Evolutionary conservation across 2,888 invertebrate species (phyloP).

Genomic region (Oithona nana): DNA sequence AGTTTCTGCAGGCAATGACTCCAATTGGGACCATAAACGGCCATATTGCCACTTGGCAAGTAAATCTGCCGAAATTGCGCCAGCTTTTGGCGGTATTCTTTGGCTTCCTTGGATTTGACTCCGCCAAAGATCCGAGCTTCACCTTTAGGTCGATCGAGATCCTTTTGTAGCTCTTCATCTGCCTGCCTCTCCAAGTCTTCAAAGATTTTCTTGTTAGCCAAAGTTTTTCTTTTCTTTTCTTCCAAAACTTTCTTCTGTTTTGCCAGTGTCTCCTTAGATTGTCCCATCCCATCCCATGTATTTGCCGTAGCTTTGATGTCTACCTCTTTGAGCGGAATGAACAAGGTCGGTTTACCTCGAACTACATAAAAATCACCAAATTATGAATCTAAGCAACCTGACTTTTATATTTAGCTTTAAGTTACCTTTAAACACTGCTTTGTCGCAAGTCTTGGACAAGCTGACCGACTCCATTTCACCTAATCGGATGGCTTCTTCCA

Average conservation of each 20-base stretch:
- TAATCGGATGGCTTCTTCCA: slow-evolving; percentile 54
- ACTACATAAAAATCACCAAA: not conserved
- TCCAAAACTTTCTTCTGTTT: slow-evolving; percentile 24
- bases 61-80: slow-evolving; percentile 12
- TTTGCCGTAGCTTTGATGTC: slow-evolving; percentile 28
- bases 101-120: slow-evolving; percentile 9
- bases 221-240: slow-evolving; percentile 11
- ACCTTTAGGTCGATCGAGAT: slow-evolving; percentile 2
- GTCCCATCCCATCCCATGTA: slow-evolving; percentile 50
- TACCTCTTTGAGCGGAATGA: slow-evolving; percentile 45
- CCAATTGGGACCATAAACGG: slow-evolving; percentile 4
- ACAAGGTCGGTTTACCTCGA: slow-evolving; percentile 52
- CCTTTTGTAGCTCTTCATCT: slow-evolving; percentile 11
- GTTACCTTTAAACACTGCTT: slow-evolving; percentile 43
- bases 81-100: slow-evolving; percentile 10
- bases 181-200: slow-evolving; percentile 15
- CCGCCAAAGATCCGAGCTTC: not conserved
- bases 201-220: slow-evolving; percentile 13
- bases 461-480: slow-evolving; percentile 56
- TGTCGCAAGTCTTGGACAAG: slow-evolving; percentile 53
- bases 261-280: slow-evolving; percentile 41
- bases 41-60: slow-evolving; percentile 14
- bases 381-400: not conserved
- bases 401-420: not conserved
- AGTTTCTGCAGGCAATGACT: not conserved